A percentile compares a stretch with the other conserved stretches of the same genome.
These are phyloP conservation scores for Microctenopoma stevenorrisi DNA, from an alignment of 2,797 vertebrate species.

Conservation along the genomic window DNA sequence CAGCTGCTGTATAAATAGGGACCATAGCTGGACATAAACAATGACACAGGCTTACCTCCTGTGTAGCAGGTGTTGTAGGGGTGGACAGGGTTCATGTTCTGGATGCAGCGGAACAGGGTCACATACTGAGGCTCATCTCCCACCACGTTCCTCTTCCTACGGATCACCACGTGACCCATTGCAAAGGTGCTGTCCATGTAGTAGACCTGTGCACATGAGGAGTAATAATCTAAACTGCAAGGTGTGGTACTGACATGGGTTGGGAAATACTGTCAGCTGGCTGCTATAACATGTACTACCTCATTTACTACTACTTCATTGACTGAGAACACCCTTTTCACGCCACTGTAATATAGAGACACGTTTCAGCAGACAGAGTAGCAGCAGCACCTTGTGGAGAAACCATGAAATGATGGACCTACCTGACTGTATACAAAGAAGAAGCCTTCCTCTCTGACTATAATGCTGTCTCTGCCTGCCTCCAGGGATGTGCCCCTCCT, in stretches of 20 bases:
- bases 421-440: conserved; percentile 98
- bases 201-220: conserved; percentile 85
- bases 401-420: conserved; percentile 12
- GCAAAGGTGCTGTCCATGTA: conserved; percentile 90
- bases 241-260: background rate
- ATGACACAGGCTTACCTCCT: conserved; percentile 84
- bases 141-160: conserved; percentile 91
- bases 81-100: conserved; percentile 89
- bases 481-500: conserved; percentile 90
- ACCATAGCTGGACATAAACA: conserved; percentile 13
- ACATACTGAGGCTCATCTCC: conserved; percentile 91
- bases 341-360: conserved; percentile 16
- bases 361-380: conserved; percentile 22
- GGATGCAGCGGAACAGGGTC: conserved; percentile 93
- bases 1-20: conserved; percentile 26
- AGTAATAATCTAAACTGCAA: background rate
- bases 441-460: conserved; percentile 91
- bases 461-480: conserved; percentile 86
- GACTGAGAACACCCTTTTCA: conserved; percentile 5
- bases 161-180: conserved; percentile 95
- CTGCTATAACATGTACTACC: background rate
- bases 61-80: conserved; percentile 97
- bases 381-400: conserved; percentile 59
- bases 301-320: background rate
- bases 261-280: background rate